Base-by-base conservation (phyloP, 2,888 invertebrate species). In the Leucophenga montana region DNA sequence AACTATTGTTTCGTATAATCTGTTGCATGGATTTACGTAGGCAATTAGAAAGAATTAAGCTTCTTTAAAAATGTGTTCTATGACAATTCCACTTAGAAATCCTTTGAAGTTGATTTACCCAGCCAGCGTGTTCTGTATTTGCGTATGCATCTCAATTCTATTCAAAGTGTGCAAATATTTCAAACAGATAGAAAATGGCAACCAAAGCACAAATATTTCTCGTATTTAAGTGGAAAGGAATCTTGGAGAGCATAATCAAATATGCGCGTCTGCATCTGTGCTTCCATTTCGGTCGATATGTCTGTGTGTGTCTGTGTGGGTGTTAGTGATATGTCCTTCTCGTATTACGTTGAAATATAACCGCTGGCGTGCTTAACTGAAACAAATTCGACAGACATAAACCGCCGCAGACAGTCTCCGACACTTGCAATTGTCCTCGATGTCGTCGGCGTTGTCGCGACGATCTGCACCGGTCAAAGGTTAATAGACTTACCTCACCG, bases 401-500 rank as follows among this genome's bases (percentile, higher is more conserved):
- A n/a, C n/a, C n/a, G n/a, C n/a, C n/a, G n/a, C n/a, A n/a, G n/a
- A 48, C 13, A 13, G 48, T 16, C 48, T n/a, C 48, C 3, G 48
- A 48, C 16, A 48, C 48, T 48, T 48, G 33, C 33, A 33, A 33
- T 33, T 33, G 33, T 33, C 33, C 33, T 33, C 33, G 33, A 33
- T 33, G 33, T 33, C 33, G 4, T 33, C 8, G 33, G 3, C 8
- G 33, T 33, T 8, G 33, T 33, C 33, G 3, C 33, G 13, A 8
- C 48, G 13, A 16, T 4, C 48, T 48, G 56, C 9, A 56, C 20
- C 56, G 56, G 14, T 56, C 27, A 56, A 56, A 56, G 56, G 56
- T 56, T 56, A 56, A 56, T 56, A 56, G 56, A 56, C 56, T 56
- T n/a, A 13, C 33, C 33, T 5, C 33, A 33, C 33, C 56, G 20